phyloP scores from a whole-genome alignment of 2,797 vertebrate species.

The Oryzias dopingdopingensis region DNA sequence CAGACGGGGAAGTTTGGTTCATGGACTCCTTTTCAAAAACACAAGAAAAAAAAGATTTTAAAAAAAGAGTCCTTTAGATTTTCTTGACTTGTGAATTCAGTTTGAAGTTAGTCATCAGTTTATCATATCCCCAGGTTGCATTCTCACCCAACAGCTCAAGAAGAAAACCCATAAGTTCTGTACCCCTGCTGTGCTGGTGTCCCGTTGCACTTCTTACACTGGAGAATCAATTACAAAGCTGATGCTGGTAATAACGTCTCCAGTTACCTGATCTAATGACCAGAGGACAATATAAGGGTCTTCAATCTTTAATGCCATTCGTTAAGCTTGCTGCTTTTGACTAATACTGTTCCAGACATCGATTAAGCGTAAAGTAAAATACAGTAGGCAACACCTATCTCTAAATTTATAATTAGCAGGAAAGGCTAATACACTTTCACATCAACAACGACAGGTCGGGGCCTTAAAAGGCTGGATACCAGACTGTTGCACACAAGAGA shows the following conservation, averaged over 20 bases:
- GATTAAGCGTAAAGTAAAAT: conserved; percentile 4
- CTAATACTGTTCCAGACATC: conserved; percentile 3
- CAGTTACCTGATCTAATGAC: conserved; percentile 67
- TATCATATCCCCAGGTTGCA: conserved; percentile 3
- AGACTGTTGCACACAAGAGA: neutral
- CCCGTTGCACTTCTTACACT: conserved; percentile 59
- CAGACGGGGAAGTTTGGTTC: conserved; percentile 1
- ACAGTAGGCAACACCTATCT: neutral
- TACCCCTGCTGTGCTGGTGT: conserved; percentile 40
- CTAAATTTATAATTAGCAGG: conserved; percentile 1
- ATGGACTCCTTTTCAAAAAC: neutral
- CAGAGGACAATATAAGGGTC: conserved; percentile 51
- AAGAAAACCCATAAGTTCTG: neutral
- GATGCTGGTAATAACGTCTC: conserved; percentile 76
- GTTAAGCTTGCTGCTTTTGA: conserved; percentile 8
- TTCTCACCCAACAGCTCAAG: conserved; percentile 4
- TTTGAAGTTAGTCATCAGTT: conserved; percentile 7
- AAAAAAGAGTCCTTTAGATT: neutral
- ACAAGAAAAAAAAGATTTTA: neutral
- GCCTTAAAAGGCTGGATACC: neutral
- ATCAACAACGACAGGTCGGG: neutral
- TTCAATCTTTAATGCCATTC: conserved; percentile 73
- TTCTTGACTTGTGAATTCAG: neutral
- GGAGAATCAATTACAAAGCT: conserved; percentile 77
- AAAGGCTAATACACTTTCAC: conserved; percentile 2